Evolutionary conservation across 2,888 invertebrate genomes (phyloP), one percentile per base, ranked within the genome.

Genomic region (Volucella inflata): DNA sequence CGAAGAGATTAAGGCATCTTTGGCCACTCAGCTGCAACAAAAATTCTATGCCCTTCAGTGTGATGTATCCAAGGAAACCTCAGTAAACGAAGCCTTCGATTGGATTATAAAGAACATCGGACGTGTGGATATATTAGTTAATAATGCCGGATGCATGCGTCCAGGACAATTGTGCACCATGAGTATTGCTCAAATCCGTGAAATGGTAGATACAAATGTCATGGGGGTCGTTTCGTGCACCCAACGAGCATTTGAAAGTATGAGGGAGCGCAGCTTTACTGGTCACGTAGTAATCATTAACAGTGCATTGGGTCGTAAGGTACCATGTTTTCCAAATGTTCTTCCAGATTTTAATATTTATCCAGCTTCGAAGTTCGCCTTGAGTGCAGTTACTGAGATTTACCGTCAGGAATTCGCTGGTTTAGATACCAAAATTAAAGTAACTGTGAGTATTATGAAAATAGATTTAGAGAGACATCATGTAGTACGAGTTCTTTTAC

Each of bases 51-150:
- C 88, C 0, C 48, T 64, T 0, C 87, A 88, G 17, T 90, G 91
- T 75, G 94, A 94, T 87, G 89, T 94, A 0, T 90, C 90, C 0
- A 92, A 93, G 14, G 93, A 93, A 74, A 91, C 92, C 0, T 93
- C 94, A 2, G 93, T 95, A 11, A 87, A 93, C 46, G 88, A 89
- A 0, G 92, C 93, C 53, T 94, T 95, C 88, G 89, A 90, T 36
- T 91, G 90, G 90, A 92, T 94, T 53, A 92, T 93, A 14, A 82
- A 90, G 2, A 89, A 92, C 8, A 88, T 93, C 0, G 94, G 94
- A 0, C 93, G 93, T 0, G 91, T 94, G 8, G 93, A 94, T 88
- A 92, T 95, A 2, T 91, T 94, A 62, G 89, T 95, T 6, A 95
- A 95, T 88, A 94, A 94, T 89, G 94, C 94, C 0, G 94, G 93